Evolutionary conservation across 2,113 vertebrate species (phyloP), one percentile per base, ranked within the genome.

Genomic region (Plotosus lineatus): DNA sequence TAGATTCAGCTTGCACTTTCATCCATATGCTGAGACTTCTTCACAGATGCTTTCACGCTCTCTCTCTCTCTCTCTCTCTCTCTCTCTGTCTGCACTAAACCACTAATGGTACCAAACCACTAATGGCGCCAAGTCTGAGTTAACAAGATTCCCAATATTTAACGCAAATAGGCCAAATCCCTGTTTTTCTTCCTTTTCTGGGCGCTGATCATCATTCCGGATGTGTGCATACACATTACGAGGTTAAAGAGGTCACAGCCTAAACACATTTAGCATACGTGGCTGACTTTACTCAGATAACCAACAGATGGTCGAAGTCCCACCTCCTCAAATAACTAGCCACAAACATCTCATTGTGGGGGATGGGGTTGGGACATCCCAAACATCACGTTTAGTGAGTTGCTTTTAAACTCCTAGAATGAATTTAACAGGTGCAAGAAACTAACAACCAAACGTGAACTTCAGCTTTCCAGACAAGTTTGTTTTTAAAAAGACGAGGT

Each of bases 261-360:
- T 50, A 69, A n/a, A 65, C 71, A 80, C 40, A 48, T 83, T 77
- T 50, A 78, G 55, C 75, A 68, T 23, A 60, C n/a, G 71, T 68
- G 60, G 38, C 31, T 56, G 31, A 48, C 51, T 63, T 46, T 46
- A 68, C 48, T 83, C 60, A 40, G 31, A 75, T 58, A 75, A 50
- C 60, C 72, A 69, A 26, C 82, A 84, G 78, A 79, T 84, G 82
- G 60, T 76, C 46, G 12, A 31, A 50, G 50, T 8, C 6, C 6
- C 6, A 21, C 72, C n/a, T 71, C 51, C 66, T n/a, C 72, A 17
- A 71, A 78, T 60, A 63, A 66, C 33, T 71, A 3, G 44, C 40
- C 56, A 40, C 9, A 40, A 10, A 19, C 1, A 8, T 56, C 33
- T 0, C 48, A 33, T 31, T 8, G 17, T 36, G 63, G 19, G 4